These are phyloP conservation scores for Fulica atra DNA, from an alignment of 2,113 vertebrate species.

Conservation along the genomic window DNA sequence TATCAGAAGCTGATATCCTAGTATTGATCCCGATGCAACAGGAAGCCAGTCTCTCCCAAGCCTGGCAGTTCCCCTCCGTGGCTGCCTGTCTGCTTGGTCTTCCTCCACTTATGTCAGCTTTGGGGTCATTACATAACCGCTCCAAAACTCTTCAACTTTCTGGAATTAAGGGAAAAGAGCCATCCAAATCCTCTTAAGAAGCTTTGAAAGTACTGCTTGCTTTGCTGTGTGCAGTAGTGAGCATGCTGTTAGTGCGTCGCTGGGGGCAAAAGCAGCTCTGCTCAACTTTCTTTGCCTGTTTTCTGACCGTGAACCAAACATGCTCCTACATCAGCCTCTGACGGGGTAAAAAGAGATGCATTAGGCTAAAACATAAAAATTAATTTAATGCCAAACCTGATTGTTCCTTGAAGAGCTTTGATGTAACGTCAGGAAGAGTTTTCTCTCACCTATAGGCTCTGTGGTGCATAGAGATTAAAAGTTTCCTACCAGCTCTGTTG, in stretches of 20 bases:
- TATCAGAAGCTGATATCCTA: constrained; percentile 3
- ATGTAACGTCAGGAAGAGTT: neutral
- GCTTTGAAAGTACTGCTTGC: neutral
- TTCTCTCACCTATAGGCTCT: neutral
- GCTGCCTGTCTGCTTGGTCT: neutral
- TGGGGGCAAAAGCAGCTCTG: neutral
- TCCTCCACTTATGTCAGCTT: neutral
- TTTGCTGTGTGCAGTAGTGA: neutral
- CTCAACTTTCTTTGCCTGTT: neutral
- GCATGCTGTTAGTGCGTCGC: accelerated
- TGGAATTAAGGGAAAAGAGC: constrained; percentile 31
- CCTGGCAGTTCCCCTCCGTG: neutral
- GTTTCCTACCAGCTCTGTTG: neutral
- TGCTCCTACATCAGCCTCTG: neutral
- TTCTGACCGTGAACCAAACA: neutral
- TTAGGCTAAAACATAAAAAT: neutral
- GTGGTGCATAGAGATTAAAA: neutral
- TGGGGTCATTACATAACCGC: neutral
- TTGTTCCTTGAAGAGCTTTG: neutral
- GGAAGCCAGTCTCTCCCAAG: neutral
- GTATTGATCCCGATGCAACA: neutral
- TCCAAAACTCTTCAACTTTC: neutral
- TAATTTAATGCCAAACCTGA: neutral
- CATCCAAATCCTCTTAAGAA: constrained; percentile 24
- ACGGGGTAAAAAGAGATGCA: neutral